Evolutionary conservation across 2,113 vertebrate species (phyloP).

Genomic region (Neotoma lepida): DNA sequence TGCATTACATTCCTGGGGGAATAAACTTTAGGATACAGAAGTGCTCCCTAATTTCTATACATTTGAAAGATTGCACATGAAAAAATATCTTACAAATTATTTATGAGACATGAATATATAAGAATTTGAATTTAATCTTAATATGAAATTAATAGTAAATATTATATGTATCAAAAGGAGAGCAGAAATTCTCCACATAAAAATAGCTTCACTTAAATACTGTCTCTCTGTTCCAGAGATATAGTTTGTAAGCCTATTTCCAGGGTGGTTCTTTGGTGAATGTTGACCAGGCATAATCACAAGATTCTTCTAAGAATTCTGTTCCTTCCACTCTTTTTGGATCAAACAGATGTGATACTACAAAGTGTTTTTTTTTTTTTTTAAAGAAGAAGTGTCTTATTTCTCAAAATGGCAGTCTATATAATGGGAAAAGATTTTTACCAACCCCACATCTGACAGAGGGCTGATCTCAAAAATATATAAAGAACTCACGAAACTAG

Average conservation of each 20-base stretch:
- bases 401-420: not conserved
- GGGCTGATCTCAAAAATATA: too few relatives aligned
- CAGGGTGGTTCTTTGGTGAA: not conserved
- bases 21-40: not conserved
- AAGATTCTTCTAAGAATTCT: not conserved
- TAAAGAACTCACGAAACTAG: too few relatives aligned
- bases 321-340: not conserved
- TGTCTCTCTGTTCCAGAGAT: not conserved
- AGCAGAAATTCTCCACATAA: not conserved
- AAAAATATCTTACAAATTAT: not conserved
- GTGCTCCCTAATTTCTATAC: not conserved
- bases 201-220: not conserved
- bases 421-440: too few relatives aligned
- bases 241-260: not conserved
- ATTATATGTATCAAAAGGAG: not conserved
- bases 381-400: not conserved
- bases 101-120: not conserved
- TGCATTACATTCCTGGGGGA: not conserved
- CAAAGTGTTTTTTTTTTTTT: not conserved
- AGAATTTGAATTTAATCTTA: not conserved
- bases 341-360: not conserved
- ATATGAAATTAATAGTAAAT: not conserved
- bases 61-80: not conserved
- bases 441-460: too few relatives aligned
- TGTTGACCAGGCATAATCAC: fast-evolving